Conservation (phyloP, 2,797 vertebrate species). For the Selene dorsalis region DNA sequence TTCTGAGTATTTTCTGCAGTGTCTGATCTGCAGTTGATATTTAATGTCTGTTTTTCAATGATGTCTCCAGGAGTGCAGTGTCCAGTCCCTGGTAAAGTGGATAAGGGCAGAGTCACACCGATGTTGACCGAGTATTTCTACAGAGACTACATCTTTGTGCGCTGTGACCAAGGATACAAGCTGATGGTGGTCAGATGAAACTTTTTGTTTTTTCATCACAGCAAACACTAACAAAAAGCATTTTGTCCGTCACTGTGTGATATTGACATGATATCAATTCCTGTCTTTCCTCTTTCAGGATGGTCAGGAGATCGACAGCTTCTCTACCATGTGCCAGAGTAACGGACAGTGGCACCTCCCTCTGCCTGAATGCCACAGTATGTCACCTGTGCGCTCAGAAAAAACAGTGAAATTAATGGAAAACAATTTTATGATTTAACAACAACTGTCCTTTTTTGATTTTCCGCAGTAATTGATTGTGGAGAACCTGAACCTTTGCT, state of each 20-base stretch:
- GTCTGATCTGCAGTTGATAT: not conserved
- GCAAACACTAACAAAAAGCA: not conserved
- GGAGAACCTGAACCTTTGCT: conserved; percentile 74
- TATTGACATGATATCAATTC: not conserved
- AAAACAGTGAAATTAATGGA: not conserved
- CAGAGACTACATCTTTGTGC: conserved; percentile 83
- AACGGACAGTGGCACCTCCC: conserved; percentile 89
- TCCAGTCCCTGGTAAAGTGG: conserved; percentile 61
- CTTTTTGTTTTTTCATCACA: not conserved
- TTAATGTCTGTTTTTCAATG: conserved; percentile 6
- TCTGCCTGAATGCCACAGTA: conserved; percentile 90
- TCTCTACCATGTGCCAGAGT: conserved; percentile 87
- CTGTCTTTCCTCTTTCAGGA: conserved; percentile 69
- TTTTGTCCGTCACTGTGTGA: not conserved
- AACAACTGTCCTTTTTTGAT: not conserved
- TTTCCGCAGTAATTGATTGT: conserved; percentile 81
- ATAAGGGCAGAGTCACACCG: conserved; percentile 78
- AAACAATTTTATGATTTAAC: not conserved
- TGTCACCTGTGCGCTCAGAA: conserved; percentile 57
- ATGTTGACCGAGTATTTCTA: conserved; percentile 74
- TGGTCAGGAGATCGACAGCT: conserved; percentile 77
- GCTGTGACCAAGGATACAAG: conserved; percentile 83
- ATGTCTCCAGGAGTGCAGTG: conserved; percentile 79
- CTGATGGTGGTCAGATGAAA: conserved; percentile 79
- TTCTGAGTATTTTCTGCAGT: no score